Conservation (phyloP, 2,888 invertebrate genomes). For the Ectobius pallidus region DNA sequence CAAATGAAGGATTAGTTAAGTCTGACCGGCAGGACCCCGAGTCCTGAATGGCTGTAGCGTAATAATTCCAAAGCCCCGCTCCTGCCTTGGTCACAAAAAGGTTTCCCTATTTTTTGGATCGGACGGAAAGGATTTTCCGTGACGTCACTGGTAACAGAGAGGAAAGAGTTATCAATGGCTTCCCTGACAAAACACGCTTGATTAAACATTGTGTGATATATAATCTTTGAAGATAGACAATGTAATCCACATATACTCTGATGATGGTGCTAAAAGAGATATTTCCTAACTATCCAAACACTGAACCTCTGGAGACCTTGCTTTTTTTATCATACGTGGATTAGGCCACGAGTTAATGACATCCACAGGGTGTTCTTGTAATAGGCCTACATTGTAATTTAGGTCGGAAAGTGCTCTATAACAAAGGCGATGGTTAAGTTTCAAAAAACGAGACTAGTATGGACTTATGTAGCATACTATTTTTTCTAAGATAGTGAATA, state of each 20-base stretch:
- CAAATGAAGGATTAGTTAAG: constrained; percentile 12
- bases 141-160: neutral
- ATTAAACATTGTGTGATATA: neutral
- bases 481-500: no score
- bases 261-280: neutral
- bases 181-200: neutral
- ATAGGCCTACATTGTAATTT: no score
- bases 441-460: no score
- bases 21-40: neutral
- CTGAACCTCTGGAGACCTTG: no score
- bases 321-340: no score
- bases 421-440: no score
- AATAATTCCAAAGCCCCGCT: neutral
- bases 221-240: no score
- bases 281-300: neutral
- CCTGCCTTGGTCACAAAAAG: neutral
- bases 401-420: no score
- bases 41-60: neutral
- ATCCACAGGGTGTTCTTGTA: no score
- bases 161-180: neutral
- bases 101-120: neutral
- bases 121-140: neutral
- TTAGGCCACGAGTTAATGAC: no score
- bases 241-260: neutral
- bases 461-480: no score